A percentile compares a stretch with the other conserved stretches of the same genome.
These are phyloP conservation scores for Intellagama lesueurii DNA, from an alignment of 2,797 vertebrate genomes.

Conservation along the genomic window DNA sequence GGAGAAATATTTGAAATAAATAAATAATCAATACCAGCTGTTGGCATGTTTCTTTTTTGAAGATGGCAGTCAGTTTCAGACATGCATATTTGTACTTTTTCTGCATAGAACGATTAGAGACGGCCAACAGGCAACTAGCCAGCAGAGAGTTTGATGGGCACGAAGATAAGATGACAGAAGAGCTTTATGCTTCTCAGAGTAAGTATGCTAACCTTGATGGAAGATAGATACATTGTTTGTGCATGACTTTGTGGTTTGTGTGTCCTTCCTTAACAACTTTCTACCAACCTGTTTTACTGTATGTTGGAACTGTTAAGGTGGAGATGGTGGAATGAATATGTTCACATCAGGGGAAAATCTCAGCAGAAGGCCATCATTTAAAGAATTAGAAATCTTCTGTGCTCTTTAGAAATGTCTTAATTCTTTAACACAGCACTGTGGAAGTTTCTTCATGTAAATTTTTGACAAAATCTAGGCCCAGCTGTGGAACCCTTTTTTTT, in stretches of 20 bases:
- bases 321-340: conserved; percentile 40
- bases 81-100: conserved; percentile 70
- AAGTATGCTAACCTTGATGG: conserved; percentile 68
- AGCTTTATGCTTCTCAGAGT: conserved; percentile 81
- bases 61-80: conserved; percentile 56
- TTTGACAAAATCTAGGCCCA: neutral
- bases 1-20: no score
- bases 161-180: conserved; percentile 78
- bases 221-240: neutral
- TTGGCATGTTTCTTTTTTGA: conserved; percentile 55
- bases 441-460: neutral
- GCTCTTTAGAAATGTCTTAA: neutral
- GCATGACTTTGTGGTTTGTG: neutral
- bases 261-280: conserved; percentile 12
- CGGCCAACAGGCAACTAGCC: conserved; percentile 86
- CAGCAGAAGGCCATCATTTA: conserved; percentile 4
- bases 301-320: conserved; percentile 37
- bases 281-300: conserved; percentile 9
- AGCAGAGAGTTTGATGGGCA: conserved; percentile 80
- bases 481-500: neutral
- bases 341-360: conserved; percentile 48
- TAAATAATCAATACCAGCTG: no score
- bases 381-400: conserved; percentile 27
- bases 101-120: conserved; percentile 86
- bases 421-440: neutral